Evolutionary conservation across 1,140 invertebrate species (phyloP).

Genomic region (Metaphire vulgaris): DNA sequence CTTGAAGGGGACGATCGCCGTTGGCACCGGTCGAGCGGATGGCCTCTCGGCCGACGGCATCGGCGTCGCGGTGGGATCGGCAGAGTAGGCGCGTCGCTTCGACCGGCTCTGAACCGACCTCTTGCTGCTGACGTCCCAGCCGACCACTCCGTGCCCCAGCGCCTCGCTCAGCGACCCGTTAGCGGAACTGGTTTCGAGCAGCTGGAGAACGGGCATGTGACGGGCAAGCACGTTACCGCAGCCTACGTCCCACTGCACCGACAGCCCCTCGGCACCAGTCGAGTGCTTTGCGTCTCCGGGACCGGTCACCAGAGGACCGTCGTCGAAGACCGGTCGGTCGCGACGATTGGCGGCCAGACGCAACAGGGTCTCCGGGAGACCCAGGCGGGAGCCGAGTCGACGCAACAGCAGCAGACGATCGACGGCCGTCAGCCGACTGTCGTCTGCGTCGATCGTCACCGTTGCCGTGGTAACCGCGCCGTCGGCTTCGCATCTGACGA

Average conservation of each 20-base stretch:
- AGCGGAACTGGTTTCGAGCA: not conserved
- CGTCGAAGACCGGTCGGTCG: slow-evolving; percentile 21
- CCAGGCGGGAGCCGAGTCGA: slow-evolving; percentile 2
- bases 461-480: not conserved
- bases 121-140: slow-evolving; percentile 24
- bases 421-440: not conserved
- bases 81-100: not conserved
- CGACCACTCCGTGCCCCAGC: slow-evolving; percentile 16
- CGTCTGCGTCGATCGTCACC: not conserved
- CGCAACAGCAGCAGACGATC: slow-evolving; percentile 5
- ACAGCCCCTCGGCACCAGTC: not conserved
- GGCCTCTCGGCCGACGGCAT: not conserved
- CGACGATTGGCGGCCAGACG: slow-evolving; percentile 1
- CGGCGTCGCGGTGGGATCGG: not conserved
- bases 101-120: not conserved
- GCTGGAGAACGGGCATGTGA: slow-evolving; percentile 20
- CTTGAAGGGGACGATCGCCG: not conserved
- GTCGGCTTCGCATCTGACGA: not conserved
- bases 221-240: slow-evolving; percentile 20
- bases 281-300: slow-evolving; percentile 17
- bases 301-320: slow-evolving; percentile 21
- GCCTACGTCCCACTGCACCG: slow-evolving; percentile 20
- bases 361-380: slow-evolving; percentile 14
- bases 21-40: not conserved
- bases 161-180: slow-evolving; percentile 10